Conservation (phyloP, 2,888 invertebrate species). For the Diaperis boleti region DNA sequence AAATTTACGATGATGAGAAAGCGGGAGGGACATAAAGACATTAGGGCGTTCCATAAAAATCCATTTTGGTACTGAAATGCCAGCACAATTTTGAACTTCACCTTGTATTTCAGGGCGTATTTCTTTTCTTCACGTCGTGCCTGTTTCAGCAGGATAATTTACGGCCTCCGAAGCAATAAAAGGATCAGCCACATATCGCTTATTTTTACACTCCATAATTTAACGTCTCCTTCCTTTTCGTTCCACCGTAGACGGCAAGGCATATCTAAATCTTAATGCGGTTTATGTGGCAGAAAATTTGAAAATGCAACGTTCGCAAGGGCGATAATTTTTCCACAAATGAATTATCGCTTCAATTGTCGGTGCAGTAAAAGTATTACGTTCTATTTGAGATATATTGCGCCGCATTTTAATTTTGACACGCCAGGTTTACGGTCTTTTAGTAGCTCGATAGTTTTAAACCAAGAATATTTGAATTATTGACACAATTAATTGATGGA, state of each 20-base stretch:
- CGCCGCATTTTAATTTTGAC: conserved; percentile 42
- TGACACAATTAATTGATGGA: too few relatives aligned
- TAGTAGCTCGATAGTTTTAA: too few relatives aligned
- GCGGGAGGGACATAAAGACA: conserved; percentile 8
- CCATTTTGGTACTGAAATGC: conserved; percentile 21
- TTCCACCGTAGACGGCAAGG: conserved; percentile 51
- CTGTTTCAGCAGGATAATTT: conserved; percentile 59
- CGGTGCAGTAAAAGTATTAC: conserved; percentile 43
- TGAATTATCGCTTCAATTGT: conserved; percentile 54
- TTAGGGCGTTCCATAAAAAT: conserved; percentile 25
- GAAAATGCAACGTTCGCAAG: conserved; percentile 57
- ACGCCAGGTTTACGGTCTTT: background rate
- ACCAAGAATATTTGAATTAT: too few relatives aligned
- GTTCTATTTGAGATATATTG: conserved; percentile 45
- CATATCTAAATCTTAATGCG: conserved; percentile 61
- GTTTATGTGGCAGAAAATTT: conserved; percentile 63
- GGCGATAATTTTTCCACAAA: conserved; percentile 54
- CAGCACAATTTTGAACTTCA: conserved; percentile 34
- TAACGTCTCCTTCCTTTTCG: conserved; percentile 57
- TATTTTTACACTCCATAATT: conserved; percentile 65
- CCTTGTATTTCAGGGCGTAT: conserved; percentile 47
- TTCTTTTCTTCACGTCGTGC: conserved; percentile 52
- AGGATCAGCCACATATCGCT: conserved; percentile 64
- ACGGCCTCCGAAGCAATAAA: conserved; percentile 60
- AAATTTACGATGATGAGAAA: conserved; percentile 24